Evolutionary conservation across 2,113 vertebrate genomes (phyloP).

Genomic region (Ailuropoda melanoleuca): DNA sequence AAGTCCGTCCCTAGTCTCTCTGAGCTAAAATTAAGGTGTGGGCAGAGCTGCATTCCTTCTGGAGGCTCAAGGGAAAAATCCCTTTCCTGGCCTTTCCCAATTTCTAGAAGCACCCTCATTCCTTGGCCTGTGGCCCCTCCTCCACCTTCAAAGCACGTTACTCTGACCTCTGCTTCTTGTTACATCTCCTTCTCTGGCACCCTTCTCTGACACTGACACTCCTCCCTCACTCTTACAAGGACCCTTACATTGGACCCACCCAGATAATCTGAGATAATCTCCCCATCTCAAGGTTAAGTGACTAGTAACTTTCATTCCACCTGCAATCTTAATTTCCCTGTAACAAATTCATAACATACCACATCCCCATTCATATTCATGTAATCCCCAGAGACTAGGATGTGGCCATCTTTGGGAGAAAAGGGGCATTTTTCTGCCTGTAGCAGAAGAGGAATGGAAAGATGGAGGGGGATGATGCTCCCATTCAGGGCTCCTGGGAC

Average conservation of each 20-base stretch:
- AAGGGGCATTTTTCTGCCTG: background rate
- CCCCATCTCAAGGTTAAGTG: background rate
- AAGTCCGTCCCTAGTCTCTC: background rate
- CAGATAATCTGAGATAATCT: background rate
- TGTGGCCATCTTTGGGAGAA: background rate
- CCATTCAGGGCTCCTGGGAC: background rate
- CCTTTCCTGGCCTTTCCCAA: background rate
- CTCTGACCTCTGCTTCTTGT: background rate
- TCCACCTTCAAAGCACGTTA: background rate
- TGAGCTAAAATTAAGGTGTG: background rate
- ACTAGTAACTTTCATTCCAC: background rate
- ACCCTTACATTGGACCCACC: background rate
- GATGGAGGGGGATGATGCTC: background rate
- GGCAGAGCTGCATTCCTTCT: background rate
- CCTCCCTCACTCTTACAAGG: background rate
- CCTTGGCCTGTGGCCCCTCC: background rate
- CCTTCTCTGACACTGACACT: background rate
- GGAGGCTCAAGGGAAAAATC: background rate
- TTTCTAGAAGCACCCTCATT: rapidly evolving
- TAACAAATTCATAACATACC: background rate
- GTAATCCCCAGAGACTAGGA: background rate
- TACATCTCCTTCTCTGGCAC: background rate
- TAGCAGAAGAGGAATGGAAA: background rate
- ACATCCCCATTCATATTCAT: background rate
- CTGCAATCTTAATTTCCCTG: background rate